Evolutionary conservation across 2,113 vertebrate species (phyloP).

Genomic region (Cisticola juncidis): DNA sequence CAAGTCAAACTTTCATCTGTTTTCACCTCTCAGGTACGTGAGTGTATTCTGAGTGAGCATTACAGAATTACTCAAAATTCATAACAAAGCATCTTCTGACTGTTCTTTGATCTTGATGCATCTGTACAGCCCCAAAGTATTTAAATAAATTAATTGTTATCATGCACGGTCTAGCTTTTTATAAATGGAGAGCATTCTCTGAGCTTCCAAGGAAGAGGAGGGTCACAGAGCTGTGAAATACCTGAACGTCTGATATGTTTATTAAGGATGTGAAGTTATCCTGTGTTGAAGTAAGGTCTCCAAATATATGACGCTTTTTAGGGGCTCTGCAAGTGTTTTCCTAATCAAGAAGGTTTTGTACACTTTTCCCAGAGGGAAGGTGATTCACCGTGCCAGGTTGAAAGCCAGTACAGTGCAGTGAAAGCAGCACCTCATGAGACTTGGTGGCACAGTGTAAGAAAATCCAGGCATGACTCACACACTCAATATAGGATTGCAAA

Average conservation of each 20-base stretch:
- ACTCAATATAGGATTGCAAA: neutral
- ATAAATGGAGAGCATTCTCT: neutral
- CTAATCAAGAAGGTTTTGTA: neutral
- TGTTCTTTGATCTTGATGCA: neutral
- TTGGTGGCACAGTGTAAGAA: neutral
- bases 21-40: neutral
- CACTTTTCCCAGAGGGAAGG: fast-evolving
- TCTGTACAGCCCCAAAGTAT: neutral
- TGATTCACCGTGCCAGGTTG: neutral
- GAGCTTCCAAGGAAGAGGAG: neutral
- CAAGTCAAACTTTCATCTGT: neutral
- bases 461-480: neutral
- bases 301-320: neutral
- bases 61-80: neutral
- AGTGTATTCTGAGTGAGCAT: neutral
- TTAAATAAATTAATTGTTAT: neutral
- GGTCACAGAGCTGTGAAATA: neutral
- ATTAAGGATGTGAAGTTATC: neutral
- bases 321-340: neutral
- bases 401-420: neutral
- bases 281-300: neutral
- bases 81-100: neutral
- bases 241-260: neutral
- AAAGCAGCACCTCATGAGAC: neutral
- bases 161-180: neutral